These are phyloP conservation scores for Macrobrachium rosenbergii DNA, from an alignment of 1,140 invertebrate species.

Conservation along the genomic window DNA sequence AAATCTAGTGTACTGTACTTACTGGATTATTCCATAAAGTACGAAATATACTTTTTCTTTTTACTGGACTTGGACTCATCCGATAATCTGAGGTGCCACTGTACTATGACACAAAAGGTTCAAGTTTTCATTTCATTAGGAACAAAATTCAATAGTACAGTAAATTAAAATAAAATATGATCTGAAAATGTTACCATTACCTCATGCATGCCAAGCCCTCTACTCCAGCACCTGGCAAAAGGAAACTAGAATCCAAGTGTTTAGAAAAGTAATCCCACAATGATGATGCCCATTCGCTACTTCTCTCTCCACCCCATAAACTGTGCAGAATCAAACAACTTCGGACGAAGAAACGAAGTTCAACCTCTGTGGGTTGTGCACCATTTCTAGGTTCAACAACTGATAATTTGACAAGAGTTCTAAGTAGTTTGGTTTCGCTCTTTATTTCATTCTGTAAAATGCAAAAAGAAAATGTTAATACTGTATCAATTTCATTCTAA, in stretches of 20 bases:
- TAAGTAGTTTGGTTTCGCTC: slow-evolving; percentile 55
- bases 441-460: slow-evolving; percentile 47
- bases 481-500: background rate
- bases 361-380: slow-evolving; percentile 52
- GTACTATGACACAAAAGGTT: too few relatives aligned
- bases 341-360: slow-evolving; percentile 56
- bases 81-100: too few relatives aligned
- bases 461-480: background rate
- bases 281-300: slow-evolving; percentile 55
- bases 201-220: slow-evolving; percentile 62
- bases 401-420: slow-evolving; percentile 54
- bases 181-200: slow-evolving; percentile 26
- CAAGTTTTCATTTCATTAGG: too few relatives aligned
- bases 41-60: too few relatives aligned
- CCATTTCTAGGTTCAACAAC: slow-evolving; percentile 36
- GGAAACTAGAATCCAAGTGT: slow-evolving; percentile 61
- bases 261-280: slow-evolving; percentile 66
- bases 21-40: too few relatives aligned
- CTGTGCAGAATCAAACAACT: slow-evolving; percentile 50
- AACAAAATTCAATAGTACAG: too few relatives aligned
- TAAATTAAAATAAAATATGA: too few relatives aligned
- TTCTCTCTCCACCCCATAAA: slow-evolving; percentile 57
- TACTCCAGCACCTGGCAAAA: slow-evolving; percentile 53
- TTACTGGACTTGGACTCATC: too few relatives aligned
- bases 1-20: too few relatives aligned